phyloP scores from a whole-genome alignment of 2,888 invertebrate genomes.

The Tenthredo scrophulariae region DNA sequence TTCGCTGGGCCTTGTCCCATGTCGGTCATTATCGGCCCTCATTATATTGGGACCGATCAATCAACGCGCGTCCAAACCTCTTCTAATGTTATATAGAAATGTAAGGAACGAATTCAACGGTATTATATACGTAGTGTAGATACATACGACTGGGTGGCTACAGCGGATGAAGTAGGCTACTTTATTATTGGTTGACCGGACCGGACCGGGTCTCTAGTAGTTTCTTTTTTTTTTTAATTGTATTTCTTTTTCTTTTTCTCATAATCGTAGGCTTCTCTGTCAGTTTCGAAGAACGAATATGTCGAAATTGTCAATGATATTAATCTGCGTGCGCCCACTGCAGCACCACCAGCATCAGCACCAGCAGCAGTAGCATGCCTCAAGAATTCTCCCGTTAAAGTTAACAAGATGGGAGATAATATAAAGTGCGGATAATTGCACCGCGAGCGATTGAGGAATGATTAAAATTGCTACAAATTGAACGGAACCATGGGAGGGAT shows the following conservation, averaged over 20 bases:
- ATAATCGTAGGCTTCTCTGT: background rate
- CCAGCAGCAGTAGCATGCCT: background rate
- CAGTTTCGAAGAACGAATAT: background rate
- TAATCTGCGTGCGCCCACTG: constrained; percentile 30
- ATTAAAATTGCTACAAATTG: constrained; percentile 36
- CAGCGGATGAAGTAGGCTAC: constrained; percentile 25
- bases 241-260: background rate
- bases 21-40: constrained; percentile 77
- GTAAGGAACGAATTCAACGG: constrained; percentile 45
- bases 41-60: constrained; percentile 77
- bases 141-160: constrained; percentile 12
- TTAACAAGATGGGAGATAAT: constrained; percentile 9
- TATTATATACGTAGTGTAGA: constrained; percentile 22
- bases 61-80: constrained; percentile 70
- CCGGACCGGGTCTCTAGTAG: background rate
- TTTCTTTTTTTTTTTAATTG: background rate
- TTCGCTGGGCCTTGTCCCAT: constrained; percentile 72
- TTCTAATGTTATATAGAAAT: constrained; percentile 53
- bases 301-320: constrained; percentile 26
- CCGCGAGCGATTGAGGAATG: constrained; percentile 13
- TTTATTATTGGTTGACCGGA: constrained; percentile 22
- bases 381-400: background rate
- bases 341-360: background rate
- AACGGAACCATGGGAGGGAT: background rate
- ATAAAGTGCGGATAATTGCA: constrained; percentile 32